A percentile compares a stretch with the other conserved stretches of the same genome.
Evolutionary conservation across 2,888 invertebrate species (phyloP).

Genomic region (Caenorhabditis imperialis): DNA sequence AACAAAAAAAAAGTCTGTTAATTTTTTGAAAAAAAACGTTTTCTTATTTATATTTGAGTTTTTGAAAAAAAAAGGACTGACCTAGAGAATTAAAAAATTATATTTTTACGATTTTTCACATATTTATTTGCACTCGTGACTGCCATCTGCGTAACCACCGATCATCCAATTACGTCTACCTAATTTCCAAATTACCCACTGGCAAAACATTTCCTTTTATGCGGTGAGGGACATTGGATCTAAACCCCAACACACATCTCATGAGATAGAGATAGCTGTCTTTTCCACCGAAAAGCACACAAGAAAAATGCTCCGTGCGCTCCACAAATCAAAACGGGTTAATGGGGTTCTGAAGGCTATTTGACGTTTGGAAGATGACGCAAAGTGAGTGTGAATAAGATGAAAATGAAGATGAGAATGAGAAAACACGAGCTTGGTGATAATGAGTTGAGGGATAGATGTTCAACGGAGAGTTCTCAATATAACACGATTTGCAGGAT

Average conservation of each 20-base stretch:
- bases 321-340: constrained; percentile 47
- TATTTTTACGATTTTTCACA: neutral
- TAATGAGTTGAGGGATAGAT: too few species aligned
- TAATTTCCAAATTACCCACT: constrained; percentile 29
- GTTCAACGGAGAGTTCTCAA: too few species aligned
- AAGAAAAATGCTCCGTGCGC: constrained; percentile 9
- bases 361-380: constrained; percentile 4
- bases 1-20: too few species aligned
- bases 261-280: too few species aligned
- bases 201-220: too few species aligned
- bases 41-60: too few species aligned
- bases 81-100: neutral
- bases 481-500: constrained; percentile 59
- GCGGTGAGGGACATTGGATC: too few species aligned
- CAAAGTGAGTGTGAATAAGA: neutral
- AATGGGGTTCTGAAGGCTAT: constrained; percentile 25
- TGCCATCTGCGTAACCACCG: neutral
- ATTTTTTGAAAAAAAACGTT: too few species aligned
- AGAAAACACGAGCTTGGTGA: too few species aligned
- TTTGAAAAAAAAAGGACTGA: neutral
- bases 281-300: too few species aligned
- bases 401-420: constrained; percentile 4
- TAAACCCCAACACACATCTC: too few species aligned
- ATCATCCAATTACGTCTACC: constrained; percentile 13
- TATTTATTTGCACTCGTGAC: too few species aligned